A percentile compares a stretch with the other conserved stretches of the same genome.
Conservation (phyloP, 2,888 invertebrate genomes). For the Carpatolechia fugitivella region DNA sequence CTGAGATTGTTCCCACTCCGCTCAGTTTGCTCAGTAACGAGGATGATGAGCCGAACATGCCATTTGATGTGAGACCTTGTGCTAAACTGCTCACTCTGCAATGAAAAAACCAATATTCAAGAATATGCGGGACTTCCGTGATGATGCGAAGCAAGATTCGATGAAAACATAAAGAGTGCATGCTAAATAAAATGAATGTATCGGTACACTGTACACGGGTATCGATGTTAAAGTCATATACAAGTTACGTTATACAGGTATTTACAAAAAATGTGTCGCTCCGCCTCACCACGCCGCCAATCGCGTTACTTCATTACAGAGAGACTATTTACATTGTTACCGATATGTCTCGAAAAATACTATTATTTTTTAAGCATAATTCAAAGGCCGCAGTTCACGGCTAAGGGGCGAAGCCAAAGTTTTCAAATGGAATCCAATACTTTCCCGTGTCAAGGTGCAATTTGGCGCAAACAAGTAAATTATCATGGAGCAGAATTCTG, state of each 20-base stretch:
- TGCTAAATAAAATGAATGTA: slow-evolving; percentile 16
- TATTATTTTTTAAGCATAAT: neutral
- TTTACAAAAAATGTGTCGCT: slow-evolving; percentile 11
- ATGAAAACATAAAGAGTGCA: slow-evolving; percentile 15
- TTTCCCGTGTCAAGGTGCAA: slow-evolving; percentile 18
- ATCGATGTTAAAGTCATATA: slow-evolving; percentile 15
- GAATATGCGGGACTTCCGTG: slow-evolving; percentile 7
- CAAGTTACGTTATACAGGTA: slow-evolving; percentile 15
- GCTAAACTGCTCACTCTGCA: slow-evolving; percentile 77
- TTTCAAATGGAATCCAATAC: neutral
- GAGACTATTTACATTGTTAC: neutral
- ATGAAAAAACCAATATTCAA: slow-evolving; percentile 52
- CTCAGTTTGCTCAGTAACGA: slow-evolving; percentile 79
- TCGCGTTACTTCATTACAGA: slow-evolving; percentile 1
- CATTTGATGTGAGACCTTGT: slow-evolving; percentile 82
- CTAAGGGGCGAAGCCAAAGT: neutral
- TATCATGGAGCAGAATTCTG: slow-evolving; percentile 11
- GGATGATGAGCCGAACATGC: slow-evolving; percentile 88
- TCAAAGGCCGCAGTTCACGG: neutral
- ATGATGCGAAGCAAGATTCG: slow-evolving; percentile 1
- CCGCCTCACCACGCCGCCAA: slow-evolving; percentile 8
- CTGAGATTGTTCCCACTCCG: slow-evolving; percentile 75
- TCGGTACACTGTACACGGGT: slow-evolving; percentile 19
- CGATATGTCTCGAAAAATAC: neutral
- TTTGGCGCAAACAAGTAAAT: slow-evolving; percentile 20